Conservation (phyloP, 2,888 invertebrate genomes). For the Drosophila heteroneura region DNA sequence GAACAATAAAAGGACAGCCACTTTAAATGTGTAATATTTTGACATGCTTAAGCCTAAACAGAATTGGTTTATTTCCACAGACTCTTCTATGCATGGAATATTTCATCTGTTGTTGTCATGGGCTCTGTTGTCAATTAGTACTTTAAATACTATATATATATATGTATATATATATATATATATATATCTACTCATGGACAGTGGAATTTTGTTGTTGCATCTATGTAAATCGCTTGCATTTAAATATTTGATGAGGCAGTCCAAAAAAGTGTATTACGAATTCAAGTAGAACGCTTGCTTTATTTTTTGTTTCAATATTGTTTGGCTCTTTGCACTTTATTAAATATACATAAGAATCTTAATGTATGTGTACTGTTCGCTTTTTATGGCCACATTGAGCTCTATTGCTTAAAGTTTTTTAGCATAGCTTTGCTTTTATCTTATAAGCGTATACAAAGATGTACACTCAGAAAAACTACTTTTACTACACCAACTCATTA, state of each 20-base stretch:
- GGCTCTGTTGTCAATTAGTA: not conserved
- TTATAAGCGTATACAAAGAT: not conserved
- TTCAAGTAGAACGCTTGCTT: not conserved
- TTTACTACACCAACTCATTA: not conserved
- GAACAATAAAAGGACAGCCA: not conserved
- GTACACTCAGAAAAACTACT: not conserved
- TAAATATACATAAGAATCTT: slow-evolving; percentile 51
- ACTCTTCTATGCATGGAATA: not conserved
- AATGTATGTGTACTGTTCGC: slow-evolving; percentile 1
- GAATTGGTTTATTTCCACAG: not conserved
- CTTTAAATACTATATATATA: not conserved
- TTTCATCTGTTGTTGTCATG: not conserved
- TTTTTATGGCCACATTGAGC: slow-evolving; percentile 37
- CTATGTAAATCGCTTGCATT: not conserved
- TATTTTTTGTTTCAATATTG: not conserved
- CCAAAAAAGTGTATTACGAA: slow-evolving; percentile 23
- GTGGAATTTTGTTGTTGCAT: slow-evolving; percentile 19
- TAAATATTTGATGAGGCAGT: slow-evolving; percentile 31
- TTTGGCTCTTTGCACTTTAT: slow-evolving; percentile 53
- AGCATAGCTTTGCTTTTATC: slow-evolving; percentile 7
- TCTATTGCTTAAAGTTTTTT: slow-evolving; percentile 1
- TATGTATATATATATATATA: not conserved
- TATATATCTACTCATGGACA: slow-evolving; percentile 13
- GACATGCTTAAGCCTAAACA: too few relatives aligned
- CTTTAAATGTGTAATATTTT: not conserved